Evolutionary conservation across 2,113 vertebrate genomes (phyloP), one percentile per base, ranked within the genome.

Genomic region (Erpornis zantholeuca): DNA sequence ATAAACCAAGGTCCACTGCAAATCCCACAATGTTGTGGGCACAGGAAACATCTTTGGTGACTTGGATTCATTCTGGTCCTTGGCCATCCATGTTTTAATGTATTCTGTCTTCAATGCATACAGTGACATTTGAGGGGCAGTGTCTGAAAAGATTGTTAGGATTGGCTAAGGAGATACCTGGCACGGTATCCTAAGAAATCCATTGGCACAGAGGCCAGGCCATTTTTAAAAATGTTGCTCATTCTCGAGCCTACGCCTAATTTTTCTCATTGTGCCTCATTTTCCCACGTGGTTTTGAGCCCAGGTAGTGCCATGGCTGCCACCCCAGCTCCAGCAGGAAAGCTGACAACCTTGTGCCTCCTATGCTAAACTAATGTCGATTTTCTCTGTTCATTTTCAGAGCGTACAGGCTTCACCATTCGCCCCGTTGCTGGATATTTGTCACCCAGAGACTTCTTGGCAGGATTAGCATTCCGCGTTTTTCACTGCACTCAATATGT

Each of bases 401-500:
- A 99, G 84, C 98, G 98, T 60, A 98, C 98, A 59, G 99, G 99
- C 86, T 99, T 99, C 90, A 99, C 98, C 92, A 99, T 99, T 81
- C 98, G 99, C 86, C 99, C 99, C 0, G 99, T 99, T 64, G 99
- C 99, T 40, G 99, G 99, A 75, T 99, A 99, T 77, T 95, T 99
- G 54, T 99, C 99, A 0, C 99, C 99, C 28, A 98, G 99, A 75
- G 99, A 99, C 93, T 99, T 99, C 97, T 98, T 99, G 91, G 99
- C 99, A 79, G 99, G 99, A 72, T 97, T 99, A 97, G 99, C 99
- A 49, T 99, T 99, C 96, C 98, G 99, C 73, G 99, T 99, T 93
- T 99, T 99, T 92, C 99, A 99, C 97, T 99, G 99, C 92, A 99
- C 99, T 75, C 99, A 99, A 35, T 99, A 99, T 44, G 98, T 99